Conservation (phyloP, 2,888 invertebrate genomes). For the Cheiracanthium punctorium region DNA sequence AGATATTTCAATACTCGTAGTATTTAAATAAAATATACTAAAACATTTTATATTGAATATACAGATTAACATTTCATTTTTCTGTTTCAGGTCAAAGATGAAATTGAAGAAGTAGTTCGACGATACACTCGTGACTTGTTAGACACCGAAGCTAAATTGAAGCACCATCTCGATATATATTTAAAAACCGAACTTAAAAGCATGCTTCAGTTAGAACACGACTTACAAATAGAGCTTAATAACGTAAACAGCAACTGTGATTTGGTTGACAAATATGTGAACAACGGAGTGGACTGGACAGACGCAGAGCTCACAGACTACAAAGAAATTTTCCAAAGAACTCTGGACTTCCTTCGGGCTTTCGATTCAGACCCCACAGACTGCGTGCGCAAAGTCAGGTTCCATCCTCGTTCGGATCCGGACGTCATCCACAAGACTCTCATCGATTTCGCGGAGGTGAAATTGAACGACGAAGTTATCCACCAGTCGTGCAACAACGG, state of each 20-base stretch:
- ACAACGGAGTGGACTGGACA: conserved; percentile 71
- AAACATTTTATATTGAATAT: too few species aligned
- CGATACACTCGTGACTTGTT: conserved; percentile 75
- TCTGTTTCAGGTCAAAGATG: conserved; percentile 85
- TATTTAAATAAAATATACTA: too few species aligned
- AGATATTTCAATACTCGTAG: too few species aligned
- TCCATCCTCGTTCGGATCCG: conserved; percentile 94
- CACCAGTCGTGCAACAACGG: conserved; percentile 79
- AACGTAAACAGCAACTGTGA: conserved; percentile 98
- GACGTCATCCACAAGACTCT: conserved; percentile 92
- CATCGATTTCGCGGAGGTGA: conserved; percentile 91
- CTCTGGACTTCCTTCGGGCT: conserved; percentile 93
- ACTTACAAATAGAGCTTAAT: conserved; percentile 93
- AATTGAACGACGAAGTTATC: conserved; percentile 82
- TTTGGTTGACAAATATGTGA: conserved; percentile 90
- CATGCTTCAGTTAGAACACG: conserved; percentile 90
- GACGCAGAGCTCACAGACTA: conserved; percentile 82
- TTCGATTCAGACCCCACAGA: conserved; percentile 94
- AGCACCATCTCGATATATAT: conserved; percentile 86
- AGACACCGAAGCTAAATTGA: conserved; percentile 80
- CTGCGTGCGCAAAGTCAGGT: conserved; percentile 83
- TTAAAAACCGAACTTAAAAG: conserved; percentile 90
- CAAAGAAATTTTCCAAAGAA: conserved; percentile 96
- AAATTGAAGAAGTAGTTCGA: conserved; percentile 89
- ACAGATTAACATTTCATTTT: neutral